Evolutionary conservation across 2,888 invertebrate genomes (phyloP).

Genomic region (Pheosia tremula): DNA sequence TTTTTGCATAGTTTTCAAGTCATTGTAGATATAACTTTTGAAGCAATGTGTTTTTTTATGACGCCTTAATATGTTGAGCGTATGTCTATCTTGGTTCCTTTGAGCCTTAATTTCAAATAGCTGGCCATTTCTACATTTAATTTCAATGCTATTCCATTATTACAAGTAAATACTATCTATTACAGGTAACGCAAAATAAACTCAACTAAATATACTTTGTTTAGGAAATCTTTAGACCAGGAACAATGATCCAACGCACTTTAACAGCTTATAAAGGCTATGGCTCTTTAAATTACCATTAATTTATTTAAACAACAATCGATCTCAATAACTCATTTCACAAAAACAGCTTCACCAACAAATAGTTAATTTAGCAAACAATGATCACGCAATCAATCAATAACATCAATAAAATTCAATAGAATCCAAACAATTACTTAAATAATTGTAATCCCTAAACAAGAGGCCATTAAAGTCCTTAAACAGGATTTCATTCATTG

Average conservation of each 20-base stretch:
- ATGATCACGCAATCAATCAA: slow-evolving; percentile 1
- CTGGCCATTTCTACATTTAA: too few relatives aligned
- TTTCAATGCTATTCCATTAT: too few relatives aligned
- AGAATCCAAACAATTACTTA: slow-evolving; percentile 5
- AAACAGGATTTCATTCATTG: slow-evolving; percentile 24
- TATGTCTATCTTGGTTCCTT: neutral
- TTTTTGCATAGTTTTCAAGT: neutral
- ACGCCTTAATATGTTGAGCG: neutral
- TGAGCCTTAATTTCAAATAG: too few relatives aligned
- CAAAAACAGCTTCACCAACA: neutral
- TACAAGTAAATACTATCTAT: too few relatives aligned
- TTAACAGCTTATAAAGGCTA: too few relatives aligned
- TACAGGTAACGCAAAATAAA: too few relatives aligned
- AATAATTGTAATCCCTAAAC: slow-evolving; percentile 8
- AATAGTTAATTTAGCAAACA: slow-evolving; percentile 4
- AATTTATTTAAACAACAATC: neutral
- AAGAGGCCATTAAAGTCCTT: slow-evolving; percentile 12
- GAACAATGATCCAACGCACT: too few relatives aligned
- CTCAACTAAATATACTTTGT: too few relatives aligned
- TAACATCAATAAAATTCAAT: slow-evolving; percentile 2
- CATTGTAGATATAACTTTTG: neutral
- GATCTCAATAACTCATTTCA: neutral
- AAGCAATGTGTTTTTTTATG: neutral
- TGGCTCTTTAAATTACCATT: neutral
- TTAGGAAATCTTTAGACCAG: too few relatives aligned